These are phyloP conservation scores for Erinaceus europaeus DNA, from an alignment of 2,113 vertebrate genomes.

Conservation along the genomic window DNA sequence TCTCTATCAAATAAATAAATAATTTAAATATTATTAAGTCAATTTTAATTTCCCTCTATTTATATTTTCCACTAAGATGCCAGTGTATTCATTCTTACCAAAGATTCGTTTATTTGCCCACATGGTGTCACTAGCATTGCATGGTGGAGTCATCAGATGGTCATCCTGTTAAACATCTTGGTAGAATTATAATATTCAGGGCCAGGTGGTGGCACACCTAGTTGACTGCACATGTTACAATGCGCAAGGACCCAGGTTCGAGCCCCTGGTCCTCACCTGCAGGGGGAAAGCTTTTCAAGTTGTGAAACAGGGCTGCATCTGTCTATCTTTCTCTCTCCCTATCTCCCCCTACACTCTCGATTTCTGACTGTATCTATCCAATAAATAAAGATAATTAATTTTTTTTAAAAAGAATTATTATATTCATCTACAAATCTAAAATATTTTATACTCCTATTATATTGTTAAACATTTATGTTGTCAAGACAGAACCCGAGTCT, in stretches of 20 bases:
- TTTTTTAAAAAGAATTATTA: too few relatives aligned
- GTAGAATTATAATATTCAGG: neutral
- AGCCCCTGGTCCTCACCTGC: too few relatives aligned
- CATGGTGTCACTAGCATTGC: conserved; percentile 7
- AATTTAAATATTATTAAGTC: conserved; percentile 28
- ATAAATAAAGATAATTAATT: too few relatives aligned
- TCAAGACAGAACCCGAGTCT: neutral
- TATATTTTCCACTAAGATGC: neutral
- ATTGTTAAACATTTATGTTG: neutral
- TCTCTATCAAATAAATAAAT: too few relatives aligned
- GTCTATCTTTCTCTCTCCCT: too few relatives aligned
- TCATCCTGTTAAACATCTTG: neutral
- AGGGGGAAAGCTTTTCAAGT: too few relatives aligned
- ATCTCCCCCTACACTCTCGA: too few relatives aligned
- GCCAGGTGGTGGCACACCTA: too few relatives aligned
- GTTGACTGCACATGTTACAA: too few relatives aligned
- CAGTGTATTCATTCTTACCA: neutral
- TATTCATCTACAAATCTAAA: neutral
- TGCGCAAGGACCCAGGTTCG: too few relatives aligned
- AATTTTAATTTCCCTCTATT: conserved; percentile 5
- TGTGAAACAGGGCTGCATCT: too few relatives aligned
- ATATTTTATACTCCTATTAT: neutral
- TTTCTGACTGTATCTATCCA: too few relatives aligned
- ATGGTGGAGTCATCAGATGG: neutral
- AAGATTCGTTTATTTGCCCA: conserved; percentile 7